These are phyloP conservation scores for Ceyx margarethae DNA, from an alignment of 2,113 vertebrate species.

Conservation along the genomic window DNA sequence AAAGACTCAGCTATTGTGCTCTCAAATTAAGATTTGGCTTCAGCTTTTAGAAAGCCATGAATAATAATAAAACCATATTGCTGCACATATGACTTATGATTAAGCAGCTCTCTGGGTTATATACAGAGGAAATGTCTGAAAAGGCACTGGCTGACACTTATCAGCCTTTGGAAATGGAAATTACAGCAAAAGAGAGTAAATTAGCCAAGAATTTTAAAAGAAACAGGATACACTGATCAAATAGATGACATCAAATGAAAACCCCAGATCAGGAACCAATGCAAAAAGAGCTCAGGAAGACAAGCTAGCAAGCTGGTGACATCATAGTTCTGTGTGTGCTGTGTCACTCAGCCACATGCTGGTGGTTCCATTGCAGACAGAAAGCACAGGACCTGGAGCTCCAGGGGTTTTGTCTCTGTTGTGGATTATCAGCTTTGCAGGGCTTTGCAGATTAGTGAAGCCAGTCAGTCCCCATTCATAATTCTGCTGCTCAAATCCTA, in stretches of 20 bases:
- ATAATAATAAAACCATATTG: constrained; percentile 69
- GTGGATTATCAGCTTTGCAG: not conserved
- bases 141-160: constrained; percentile 62
- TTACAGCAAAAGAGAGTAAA: constrained; percentile 54
- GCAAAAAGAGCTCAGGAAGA: not conserved
- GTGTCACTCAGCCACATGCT: constrained; percentile 3
- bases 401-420: not conserved
- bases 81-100: constrained; percentile 46
- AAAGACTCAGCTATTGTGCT: constrained; percentile 18
- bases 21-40: constrained; percentile 58
- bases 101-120: constrained; percentile 51
- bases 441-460: not conserved
- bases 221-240: constrained; percentile 47
- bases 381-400: not conserved
- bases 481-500: not conserved
- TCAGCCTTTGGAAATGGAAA: constrained; percentile 62
- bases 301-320: not conserved
- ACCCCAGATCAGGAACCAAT: not conserved
- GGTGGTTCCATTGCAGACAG: not conserved
- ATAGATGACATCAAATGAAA: constrained; percentile 51
- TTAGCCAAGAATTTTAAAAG: constrained; percentile 52
- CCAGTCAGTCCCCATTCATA: not conserved
- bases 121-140: constrained; percentile 60
- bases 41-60: constrained; percentile 1
- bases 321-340: constrained; percentile 8